Conservation (phyloP, 64 coral and sea anemone species). For the Orbicella faveolata region DNA sequence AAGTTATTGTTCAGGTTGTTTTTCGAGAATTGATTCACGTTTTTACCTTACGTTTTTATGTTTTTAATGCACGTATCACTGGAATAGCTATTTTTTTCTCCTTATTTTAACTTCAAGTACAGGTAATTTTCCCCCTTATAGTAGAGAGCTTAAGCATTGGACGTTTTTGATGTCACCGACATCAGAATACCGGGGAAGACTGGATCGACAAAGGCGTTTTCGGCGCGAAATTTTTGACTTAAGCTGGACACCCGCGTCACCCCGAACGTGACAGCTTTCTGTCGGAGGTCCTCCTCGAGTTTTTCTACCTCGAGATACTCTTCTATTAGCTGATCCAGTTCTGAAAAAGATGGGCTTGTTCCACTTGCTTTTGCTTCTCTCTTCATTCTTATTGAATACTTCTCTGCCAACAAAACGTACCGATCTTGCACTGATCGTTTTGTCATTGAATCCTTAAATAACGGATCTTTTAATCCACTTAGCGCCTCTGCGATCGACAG, state of each 20-base stretch:
- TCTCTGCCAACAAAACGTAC: background rate
- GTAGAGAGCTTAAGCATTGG: no score
- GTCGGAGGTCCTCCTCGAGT: background rate
- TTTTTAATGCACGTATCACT: no score
- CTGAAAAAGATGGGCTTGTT: background rate
- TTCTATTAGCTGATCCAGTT: constrained; percentile 1
- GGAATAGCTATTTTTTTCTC: no score
- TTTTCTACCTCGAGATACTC: background rate
- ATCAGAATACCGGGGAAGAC: constrained; percentile 25
- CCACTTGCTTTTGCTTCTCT: background rate
- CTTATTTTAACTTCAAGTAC: no score
- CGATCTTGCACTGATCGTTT: background rate
- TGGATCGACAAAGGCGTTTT: constrained; percentile 50
- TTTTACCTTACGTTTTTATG: no score
- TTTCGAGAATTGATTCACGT: no score
- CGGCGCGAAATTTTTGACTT: constrained; percentile 10
- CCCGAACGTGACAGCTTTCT: background rate
- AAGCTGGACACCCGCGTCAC: constrained; percentile 15
- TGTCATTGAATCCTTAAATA: no score
- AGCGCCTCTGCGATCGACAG: no score
- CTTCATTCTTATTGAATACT: background rate
- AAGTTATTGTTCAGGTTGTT: no score
- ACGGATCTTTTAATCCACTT: no score
- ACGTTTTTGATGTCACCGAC: background rate
- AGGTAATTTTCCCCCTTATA: no score